Percentiles rank a stretch among this genome's conserved stretches.
Evolutionary conservation across 2,797 vertebrate genomes (phyloP).

Genomic region (Pseudomugil tenellus): DNA sequence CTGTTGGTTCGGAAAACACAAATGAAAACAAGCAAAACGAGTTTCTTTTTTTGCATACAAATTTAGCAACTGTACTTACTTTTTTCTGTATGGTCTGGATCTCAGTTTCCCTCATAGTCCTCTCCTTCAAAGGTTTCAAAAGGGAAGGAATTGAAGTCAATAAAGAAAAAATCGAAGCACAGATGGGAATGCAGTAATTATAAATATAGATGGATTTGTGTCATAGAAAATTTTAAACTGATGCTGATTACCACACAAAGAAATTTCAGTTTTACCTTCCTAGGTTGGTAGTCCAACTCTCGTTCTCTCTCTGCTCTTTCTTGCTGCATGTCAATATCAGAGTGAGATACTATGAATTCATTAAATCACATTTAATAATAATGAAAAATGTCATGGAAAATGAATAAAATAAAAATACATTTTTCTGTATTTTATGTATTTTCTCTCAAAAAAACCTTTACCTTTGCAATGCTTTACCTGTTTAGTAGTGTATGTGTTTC

Average conservation of each 20-base stretch:
- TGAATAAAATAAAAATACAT: background rate
- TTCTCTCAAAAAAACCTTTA: no score
- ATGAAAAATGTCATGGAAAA: constrained; percentile 2
- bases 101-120: constrained; percentile 71
- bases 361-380: constrained; percentile 5
- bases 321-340: constrained; percentile 74
- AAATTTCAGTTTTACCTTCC: constrained; percentile 73
- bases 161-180: background rate
- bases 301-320: constrained; percentile 79
- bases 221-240: background rate
- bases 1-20: constrained; percentile 53
- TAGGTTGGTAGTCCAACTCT: constrained; percentile 78
- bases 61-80: constrained; percentile 56
- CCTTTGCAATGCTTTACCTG: background rate
- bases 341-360: constrained; percentile 49
- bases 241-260: constrained; percentile 20
- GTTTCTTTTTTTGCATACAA: background rate
- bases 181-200: background rate
- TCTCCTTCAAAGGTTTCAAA: constrained; percentile 64
- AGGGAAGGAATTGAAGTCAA: constrained; percentile 12
- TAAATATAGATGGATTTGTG: constrained; percentile 5
- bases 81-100: constrained; percentile 78
- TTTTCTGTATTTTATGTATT: no score
- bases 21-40: constrained; percentile 1
- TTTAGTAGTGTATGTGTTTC: background rate